Evolutionary conservation across 2,888 invertebrate species (phyloP), one percentile per base, ranked within the genome.

Genomic region (Gymnosoma rotundatum): DNA sequence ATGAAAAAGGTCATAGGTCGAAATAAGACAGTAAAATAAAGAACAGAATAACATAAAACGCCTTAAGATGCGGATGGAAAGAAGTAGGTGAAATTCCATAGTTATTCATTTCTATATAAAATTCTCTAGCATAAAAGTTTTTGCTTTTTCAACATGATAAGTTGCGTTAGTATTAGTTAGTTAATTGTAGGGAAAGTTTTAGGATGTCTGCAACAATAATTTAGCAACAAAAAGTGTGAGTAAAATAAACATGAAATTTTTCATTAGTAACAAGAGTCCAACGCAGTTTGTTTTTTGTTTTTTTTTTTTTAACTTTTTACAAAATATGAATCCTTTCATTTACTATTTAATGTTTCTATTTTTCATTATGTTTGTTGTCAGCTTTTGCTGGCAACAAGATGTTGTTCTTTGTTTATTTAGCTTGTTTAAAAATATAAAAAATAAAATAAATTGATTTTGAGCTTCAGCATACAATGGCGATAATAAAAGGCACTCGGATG

Each of bases 1-100:
- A 66, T 64, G 45, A 42, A 72, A 84, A 78, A 78, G 81, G 78
- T 78, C 74, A 81, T 70, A 84, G 78, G 81, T 78, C 42, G 21
- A 18, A 32, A 61, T 60, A 52, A 50, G 42, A 48, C 38, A 63
- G 36, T 32, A 74, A 70, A 56, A 21, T 0, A 69, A 67, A n/a
- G 38, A 12, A 79, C 52, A 36, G 1, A 50, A 54, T 67, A 74
- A 38, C 0, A 56, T 20, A 21, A 61, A 66, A 18, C 21, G 14
- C 36, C 16, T 61, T 38, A 56, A 76, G 52, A 52, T 42, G 52
- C 50, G 20, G 18, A 74, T 58, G 36, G 12, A 16, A 42, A 12
- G 20, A 54, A 61, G 25, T 48, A 56, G 61, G 61, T 42, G 36
- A 60, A 66, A 66, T 45, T 60, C 18, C 52, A 60, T 7, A 72